Percentiles rank a stretch among this genome's conserved stretches.
Conservation (phyloP, 2,888 invertebrate genomes). For the Polylopha cassiicola region DNA sequence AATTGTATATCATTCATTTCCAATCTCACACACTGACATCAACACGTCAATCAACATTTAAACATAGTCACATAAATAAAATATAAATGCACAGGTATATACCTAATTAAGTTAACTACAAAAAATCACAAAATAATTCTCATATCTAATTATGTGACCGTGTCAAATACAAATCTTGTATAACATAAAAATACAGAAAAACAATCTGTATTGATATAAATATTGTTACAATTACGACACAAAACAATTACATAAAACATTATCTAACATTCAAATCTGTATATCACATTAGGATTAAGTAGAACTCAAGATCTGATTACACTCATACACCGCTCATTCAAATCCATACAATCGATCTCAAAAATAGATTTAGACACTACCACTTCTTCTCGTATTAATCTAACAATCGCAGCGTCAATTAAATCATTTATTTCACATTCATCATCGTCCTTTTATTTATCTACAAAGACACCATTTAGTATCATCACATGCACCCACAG, state of each 20-base stretch:
- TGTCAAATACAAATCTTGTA: no score
- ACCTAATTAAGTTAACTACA: slow-evolving; percentile 25
- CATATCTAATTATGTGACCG: slow-evolving; percentile 6
- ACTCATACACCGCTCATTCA: neutral
- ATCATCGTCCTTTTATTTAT: neutral
- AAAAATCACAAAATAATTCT: slow-evolving; percentile 18
- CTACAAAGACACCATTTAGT: neutral
- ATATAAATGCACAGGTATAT: slow-evolving; percentile 44
- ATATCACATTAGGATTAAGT: slow-evolving; percentile 28
- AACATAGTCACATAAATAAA: slow-evolving; percentile 29
- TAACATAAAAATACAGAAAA: no score
- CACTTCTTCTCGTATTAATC: no score
- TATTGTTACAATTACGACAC: no score
- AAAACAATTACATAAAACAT: no score
- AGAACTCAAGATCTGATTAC: neutral
- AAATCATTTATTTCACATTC: neutral
- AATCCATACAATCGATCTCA: slow-evolving; percentile 12
- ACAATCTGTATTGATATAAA: no score
- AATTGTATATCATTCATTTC: slow-evolving; percentile 16
- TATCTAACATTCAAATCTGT: no score
- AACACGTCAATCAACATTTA: slow-evolving; percentile 15
- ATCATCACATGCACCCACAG: slow-evolving; percentile 88
- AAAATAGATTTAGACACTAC: slow-evolving; percentile 2
- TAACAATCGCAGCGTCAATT: no score
- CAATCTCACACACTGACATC: slow-evolving; percentile 6